Evolutionary conservation across 2,797 vertebrate species (phyloP).

Genomic region (Enteromius thamalakanensis): DNA sequence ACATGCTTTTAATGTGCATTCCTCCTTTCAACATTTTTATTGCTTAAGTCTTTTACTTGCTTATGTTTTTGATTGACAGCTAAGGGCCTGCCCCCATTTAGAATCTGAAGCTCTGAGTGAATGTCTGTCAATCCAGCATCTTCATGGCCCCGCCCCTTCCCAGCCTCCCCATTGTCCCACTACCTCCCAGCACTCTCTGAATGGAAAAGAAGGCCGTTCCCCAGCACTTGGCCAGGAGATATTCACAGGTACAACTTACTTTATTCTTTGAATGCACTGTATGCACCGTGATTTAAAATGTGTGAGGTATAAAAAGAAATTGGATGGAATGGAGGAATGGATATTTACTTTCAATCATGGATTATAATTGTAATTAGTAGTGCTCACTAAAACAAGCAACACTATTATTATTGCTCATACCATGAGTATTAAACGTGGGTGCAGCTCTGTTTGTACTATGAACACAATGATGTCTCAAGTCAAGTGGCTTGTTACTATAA

Average conservation of each 20-base stretch:
- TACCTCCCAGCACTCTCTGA: slow-evolving; percentile 79
- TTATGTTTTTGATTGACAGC: slow-evolving; percentile 72
- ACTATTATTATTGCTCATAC: slow-evolving; percentile 1
- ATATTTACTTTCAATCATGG: slow-evolving; percentile 1
- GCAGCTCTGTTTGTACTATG: neutral
- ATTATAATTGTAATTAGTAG: slow-evolving; percentile 4
- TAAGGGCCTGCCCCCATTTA: slow-evolving; percentile 84
- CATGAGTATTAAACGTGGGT: neutral
- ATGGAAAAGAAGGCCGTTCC: slow-evolving; percentile 83
- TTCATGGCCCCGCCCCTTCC: slow-evolving; percentile 79
- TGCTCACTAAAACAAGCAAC: neutral
- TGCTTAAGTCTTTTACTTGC: neutral
- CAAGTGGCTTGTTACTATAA: neutral
- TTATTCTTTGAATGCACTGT: slow-evolving; percentile 29
- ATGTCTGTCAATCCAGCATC: slow-evolving; percentile 88
- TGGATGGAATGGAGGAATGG: neutral
- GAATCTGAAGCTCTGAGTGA: slow-evolving; percentile 88
- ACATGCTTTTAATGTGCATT: slow-evolving; percentile 3
- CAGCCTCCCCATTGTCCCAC: slow-evolving; percentile 77
- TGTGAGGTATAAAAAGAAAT: neutral
- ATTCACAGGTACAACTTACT: slow-evolving; percentile 82
- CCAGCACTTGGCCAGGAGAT: slow-evolving; percentile 85
- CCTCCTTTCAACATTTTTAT: neutral
- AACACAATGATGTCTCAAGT: neutral
- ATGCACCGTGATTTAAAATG: neutral